Conservation (phyloP, 2,113 vertebrate genomes). For the Atlantisia rogersi region DNA sequence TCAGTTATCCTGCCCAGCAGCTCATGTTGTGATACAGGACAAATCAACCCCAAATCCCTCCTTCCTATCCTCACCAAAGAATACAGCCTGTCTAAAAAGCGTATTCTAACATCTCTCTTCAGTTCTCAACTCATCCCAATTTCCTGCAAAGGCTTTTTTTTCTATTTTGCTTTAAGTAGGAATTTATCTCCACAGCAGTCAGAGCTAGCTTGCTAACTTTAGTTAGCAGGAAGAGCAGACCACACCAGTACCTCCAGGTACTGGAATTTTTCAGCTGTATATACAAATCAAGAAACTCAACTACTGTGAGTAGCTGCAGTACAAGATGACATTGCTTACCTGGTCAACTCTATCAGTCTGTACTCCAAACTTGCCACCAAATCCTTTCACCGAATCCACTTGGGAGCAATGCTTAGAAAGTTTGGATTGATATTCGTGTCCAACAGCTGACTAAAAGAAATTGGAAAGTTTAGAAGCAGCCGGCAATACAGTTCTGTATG, state of each 20-base stretch:
- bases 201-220: neutral
- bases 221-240: neutral
- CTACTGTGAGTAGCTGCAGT: neutral
- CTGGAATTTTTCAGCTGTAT: neutral
- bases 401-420: constrained; percentile 95
- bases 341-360: constrained; percentile 93
- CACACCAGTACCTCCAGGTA: neutral
- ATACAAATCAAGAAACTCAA: neutral
- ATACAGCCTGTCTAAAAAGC: neutral
- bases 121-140: neutral
- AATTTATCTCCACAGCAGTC: neutral
- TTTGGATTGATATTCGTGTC: constrained; percentile 92
- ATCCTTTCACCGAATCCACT: constrained; percentile 90
- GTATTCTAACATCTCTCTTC: neutral
- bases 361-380: constrained; percentile 95
- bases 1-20: neutral
- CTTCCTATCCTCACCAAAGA: neutral
- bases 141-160: neutral
- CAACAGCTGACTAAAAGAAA: constrained; percentile 88
- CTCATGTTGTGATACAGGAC: neutral
- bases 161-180: neutral
- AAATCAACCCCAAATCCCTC: neutral
- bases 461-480: neutral
- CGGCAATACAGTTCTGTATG: neutral
- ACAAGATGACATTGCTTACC: constrained; percentile 70